Evolutionary conservation across 1,140 invertebrate species (phyloP).

Genomic region (Harlomillsia oculata): DNA sequence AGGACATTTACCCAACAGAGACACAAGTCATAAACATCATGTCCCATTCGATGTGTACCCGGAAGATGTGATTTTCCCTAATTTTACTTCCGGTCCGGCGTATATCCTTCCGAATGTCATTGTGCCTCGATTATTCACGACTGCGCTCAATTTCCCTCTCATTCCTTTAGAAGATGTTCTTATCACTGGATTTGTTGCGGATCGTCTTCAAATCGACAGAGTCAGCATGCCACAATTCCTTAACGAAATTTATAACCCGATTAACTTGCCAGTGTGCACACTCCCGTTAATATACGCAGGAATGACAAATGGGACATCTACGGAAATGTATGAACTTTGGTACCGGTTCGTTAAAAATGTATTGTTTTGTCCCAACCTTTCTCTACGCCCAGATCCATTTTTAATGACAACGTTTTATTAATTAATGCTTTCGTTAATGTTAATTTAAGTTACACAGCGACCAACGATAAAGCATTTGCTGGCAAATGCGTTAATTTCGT

Average conservation of each 20-base stretch:
- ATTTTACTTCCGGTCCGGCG: slow-evolving; percentile 17
- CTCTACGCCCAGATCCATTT: too few relatives aligned
- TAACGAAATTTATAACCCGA: slow-evolving; percentile 14
- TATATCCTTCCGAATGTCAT: slow-evolving; percentile 8
- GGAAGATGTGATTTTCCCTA: slow-evolving; percentile 7
- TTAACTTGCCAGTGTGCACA: slow-evolving; percentile 1
- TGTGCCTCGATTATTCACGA: not conserved
- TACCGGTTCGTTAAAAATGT: too few relatives aligned
- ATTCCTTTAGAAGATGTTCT: slow-evolving; percentile 19
- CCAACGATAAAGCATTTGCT: too few relatives aligned
- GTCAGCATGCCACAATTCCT: slow-evolving; percentile 3
- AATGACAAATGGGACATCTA: slow-evolving; percentile 17
- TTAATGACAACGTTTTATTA: too few relatives aligned
- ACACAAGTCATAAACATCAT: slow-evolving; percentile 3
- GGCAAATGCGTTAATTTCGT: too few relatives aligned
- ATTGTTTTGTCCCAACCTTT: too few relatives aligned
- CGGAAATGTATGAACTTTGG: slow-evolving; percentile 20
- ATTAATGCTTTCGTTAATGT: too few relatives aligned
- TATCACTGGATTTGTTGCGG: slow-evolving; percentile 13
- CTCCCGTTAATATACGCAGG: slow-evolving; percentile 2
- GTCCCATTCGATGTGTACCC: slow-evolving; percentile 11
- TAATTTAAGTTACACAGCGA: too few relatives aligned
- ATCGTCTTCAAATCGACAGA: slow-evolving; percentile 1
- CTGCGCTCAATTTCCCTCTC: slow-evolving; percentile 13
- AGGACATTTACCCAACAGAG: slow-evolving; percentile 13